phyloP scores from a whole-genome alignment of 2,797 vertebrate species.

The Dromococcyx pavoninus region DNA sequence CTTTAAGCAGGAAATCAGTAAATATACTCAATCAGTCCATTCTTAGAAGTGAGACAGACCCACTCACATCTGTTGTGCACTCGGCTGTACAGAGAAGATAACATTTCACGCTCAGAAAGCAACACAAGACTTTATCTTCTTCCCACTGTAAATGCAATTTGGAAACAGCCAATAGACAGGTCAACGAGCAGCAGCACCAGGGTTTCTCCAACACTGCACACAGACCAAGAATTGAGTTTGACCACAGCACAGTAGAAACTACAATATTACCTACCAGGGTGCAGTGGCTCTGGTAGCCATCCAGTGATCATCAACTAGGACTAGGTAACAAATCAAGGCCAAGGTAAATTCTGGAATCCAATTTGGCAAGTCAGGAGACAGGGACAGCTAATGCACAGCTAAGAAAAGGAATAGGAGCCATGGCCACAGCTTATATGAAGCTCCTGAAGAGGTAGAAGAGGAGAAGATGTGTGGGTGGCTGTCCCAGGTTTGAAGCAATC shows the following conservation, averaged over 20 bases:
- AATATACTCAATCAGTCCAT: not conserved
- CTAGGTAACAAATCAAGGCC: not conserved
- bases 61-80: no score
- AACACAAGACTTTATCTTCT: not conserved
- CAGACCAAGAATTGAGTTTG: not conserved
- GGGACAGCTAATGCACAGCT: not conserved
- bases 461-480: not conserved
- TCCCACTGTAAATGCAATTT: not conserved
- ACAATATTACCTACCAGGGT: not conserved
- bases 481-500: not conserved
- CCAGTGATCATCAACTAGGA: not conserved
- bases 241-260: not conserved
- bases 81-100: not conserved
- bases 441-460: not conserved
- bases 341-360: not conserved
- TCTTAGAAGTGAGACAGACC: not conserved
- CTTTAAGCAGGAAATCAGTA: not conserved
- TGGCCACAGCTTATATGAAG: not conserved
- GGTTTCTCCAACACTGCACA: not conserved
- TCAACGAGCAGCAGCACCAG: not conserved
- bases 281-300: no score
- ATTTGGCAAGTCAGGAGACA: not conserved
- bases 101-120: not conserved
- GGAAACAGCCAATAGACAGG: not conserved
- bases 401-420: fast-evolving